Conservation (phyloP, 2,888 invertebrate species). For the Choreutis nemorana region DNA sequence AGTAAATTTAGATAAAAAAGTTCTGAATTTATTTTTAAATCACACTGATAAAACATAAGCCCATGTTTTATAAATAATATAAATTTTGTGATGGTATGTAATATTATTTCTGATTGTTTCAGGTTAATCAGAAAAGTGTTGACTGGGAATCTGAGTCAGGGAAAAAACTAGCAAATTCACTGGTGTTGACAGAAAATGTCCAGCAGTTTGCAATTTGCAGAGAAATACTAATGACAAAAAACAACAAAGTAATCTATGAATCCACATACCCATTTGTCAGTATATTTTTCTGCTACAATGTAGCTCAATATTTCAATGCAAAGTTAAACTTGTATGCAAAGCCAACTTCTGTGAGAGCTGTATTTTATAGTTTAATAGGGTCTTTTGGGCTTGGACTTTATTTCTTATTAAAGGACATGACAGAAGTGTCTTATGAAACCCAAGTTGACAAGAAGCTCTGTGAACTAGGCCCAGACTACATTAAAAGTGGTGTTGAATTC, state of each 20-base stretch:
- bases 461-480: constrained; percentile 67
- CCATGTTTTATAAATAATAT: neutral
- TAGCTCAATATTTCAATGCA: constrained; percentile 59
- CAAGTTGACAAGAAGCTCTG: constrained; percentile 70
- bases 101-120: constrained; percentile 15
- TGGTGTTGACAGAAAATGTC: constrained; percentile 79
- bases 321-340: constrained; percentile 62
- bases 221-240: constrained; percentile 72
- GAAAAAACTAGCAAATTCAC: constrained; percentile 67
- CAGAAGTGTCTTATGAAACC: constrained; percentile 70
- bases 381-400: constrained; percentile 68
- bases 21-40: too few relatives aligned
- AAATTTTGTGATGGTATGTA: constrained; percentile 1
- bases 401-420: constrained; percentile 70
- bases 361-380: constrained; percentile 63
- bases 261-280: constrained; percentile 55
- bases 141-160: constrained; percentile 73
- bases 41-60: neutral
- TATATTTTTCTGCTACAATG: constrained; percentile 56
- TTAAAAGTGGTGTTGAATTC: constrained; percentile 78
- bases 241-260: constrained; percentile 66
- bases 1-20: too few relatives aligned
- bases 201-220: constrained; percentile 83
- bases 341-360: constrained; percentile 46
- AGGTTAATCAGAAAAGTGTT: constrained; percentile 70